Evolutionary conservation across 2,113 vertebrate species (phyloP), one percentile per base, ranked within the genome.

Genomic region (Tachysurus vachellii): DNA sequence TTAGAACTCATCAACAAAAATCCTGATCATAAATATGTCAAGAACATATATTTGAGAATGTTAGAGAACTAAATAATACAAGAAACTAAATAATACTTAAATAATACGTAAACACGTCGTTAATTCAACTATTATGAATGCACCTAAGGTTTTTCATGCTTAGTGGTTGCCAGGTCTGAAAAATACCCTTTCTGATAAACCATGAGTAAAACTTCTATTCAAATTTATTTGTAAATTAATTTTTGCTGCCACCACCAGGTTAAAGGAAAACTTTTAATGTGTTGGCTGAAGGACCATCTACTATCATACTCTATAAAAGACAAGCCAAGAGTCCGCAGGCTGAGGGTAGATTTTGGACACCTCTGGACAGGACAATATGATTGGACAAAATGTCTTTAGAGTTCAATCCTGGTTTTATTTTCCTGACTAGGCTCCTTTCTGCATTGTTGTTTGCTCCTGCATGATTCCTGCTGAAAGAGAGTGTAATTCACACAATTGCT

Each of bases 401-500:
- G 50, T 44, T 19, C 68, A 59, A 59, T 56, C n/a, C 21, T 3
- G 54, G 19, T 17, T 47, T n/a, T 75, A 47, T 71, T 85, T 85
- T 44, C 26, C 56, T 5, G 36, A 57, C 5, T 47, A 28, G 68
- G 1, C 62, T 36, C 4, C n/a, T 11, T 75, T 56, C 31, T 19
- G 21, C 0, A 5, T 50, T 64, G 62, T 17, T 87, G 23, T 89
- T 90, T 76, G 61, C 76, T 83, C 76, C 73, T 77, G 79, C 62
- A 77, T 87, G 80, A 66, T 75, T 56, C 42, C 9, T 56, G 85
- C 44, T 57, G 61, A 84, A 66, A 87, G 62, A 76, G 73, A 4
- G 80, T 86, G 83, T 83, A 87, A 89, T 80, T 89, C 75, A 73
- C 73, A 36, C 82, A 76, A 68, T 71, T 14, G 59, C 82, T 90